Evolutionary conservation across 2,797 vertebrate genomes (phyloP).

Genomic region (Epinephelus malabaricus): DNA sequence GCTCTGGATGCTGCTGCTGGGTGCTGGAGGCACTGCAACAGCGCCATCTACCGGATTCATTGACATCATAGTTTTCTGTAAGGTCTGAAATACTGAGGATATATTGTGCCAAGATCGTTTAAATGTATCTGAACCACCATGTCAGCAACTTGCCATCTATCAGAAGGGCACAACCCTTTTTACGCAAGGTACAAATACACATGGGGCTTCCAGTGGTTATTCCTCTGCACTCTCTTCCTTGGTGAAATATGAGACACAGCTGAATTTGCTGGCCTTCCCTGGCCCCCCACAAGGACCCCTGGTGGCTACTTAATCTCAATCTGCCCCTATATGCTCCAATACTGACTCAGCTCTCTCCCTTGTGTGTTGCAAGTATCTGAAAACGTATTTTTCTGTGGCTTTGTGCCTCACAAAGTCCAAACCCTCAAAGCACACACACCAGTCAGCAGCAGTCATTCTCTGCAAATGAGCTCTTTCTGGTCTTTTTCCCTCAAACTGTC

Average conservation of each 20-base stretch:
- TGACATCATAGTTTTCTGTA: accelerated
- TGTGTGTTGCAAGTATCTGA: not conserved
- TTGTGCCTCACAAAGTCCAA: not conserved
- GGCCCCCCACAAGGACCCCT: not conserved
- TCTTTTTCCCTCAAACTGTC: not conserved
- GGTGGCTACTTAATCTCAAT: not conserved
- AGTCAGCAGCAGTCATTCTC: not conserved
- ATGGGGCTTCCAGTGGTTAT: not conserved
- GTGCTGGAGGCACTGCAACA: slow-evolving; percentile 57
- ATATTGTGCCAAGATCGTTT: too few species aligned
- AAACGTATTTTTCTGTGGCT: not conserved
- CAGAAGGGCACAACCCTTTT: too few species aligned
- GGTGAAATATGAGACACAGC: not conserved
- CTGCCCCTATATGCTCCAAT: not conserved
- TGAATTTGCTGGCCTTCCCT: not conserved
- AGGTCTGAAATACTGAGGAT: too few species aligned
- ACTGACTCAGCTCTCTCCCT: slow-evolving; percentile 2
- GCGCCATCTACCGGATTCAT: slow-evolving; percentile 74
- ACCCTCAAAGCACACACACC: not conserved
- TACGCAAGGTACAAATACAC: not conserved
- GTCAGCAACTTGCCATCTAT: too few species aligned
- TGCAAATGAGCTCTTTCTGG: not conserved
- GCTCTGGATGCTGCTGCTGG: slow-evolving; percentile 51
- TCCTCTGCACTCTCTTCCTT: not conserved
- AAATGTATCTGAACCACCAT: too few species aligned